Evolutionary conservation across 2,888 invertebrate genomes (phyloP), one percentile per base, ranked within the genome.

Genomic region (Pammene aurita): DNA sequence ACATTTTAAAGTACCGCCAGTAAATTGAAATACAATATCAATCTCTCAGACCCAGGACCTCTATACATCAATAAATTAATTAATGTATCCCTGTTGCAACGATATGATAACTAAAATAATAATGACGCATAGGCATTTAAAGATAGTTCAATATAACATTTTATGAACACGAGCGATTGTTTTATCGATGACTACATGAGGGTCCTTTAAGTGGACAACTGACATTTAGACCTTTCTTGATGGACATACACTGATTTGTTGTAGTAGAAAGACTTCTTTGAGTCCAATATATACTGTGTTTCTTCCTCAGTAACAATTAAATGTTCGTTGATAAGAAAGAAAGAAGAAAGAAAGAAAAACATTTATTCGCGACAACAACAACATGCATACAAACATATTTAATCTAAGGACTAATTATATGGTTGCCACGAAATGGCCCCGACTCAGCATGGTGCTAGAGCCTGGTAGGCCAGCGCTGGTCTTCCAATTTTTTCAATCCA

Each of bases 31-130:
- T 78, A 77, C 75, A 78, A 77, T 78, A 76, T 71, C 72, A 75
- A 72, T 75, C 70, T 72, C 61, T 62, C 72, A n/a, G 76, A 77
- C 78, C 78, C 77, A 69, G 75, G 76, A 77, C 78, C 78, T 74
- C 70, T 67, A 67, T 71, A 69, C 74, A 74, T 79, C 82, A 75
- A 85, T 83, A 85, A 86, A 85, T 86, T 84, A 82, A 85, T 84
- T 81, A 83, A 76, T 66, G 67, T 66, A 64, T 44, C 60, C 60
- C 70, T 76, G 58, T 35, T 54, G 18, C 66, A 35, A 60, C 52
- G 34, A 44, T 34, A 42, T 16, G 11, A 9, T 7, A n/a, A 0
- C 26, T 57, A 13, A 41, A 41, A 57, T 13, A 41, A 50, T 26
- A 66, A 66, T 2, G 38, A 7, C 57, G n/a, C 50, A 66, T 41